Base-by-base conservation (phyloP, 2,888 invertebrate genomes). In the Amiota communis region DNA sequence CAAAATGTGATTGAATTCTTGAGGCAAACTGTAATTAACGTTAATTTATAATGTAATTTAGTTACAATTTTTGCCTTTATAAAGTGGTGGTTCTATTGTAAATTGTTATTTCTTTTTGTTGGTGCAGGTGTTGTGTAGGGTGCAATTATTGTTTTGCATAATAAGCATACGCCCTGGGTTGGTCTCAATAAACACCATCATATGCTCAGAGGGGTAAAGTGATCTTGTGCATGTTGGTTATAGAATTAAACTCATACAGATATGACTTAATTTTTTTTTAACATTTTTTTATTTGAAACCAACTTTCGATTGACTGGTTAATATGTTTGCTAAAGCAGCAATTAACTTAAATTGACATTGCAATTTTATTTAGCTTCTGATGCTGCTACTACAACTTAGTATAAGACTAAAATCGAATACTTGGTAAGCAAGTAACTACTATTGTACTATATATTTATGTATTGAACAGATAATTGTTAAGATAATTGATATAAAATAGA, bases 101-200 rank as follows among this genome's bases (percentile, higher is more conserved):
- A n/a, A 10, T 15, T 20, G 53, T 20, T 61, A 17, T 61, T 61
- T 56, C 47, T 74, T 48, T 71, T 59, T 59, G 57, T 64, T 67
- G 70, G 65, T 68, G 75, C 67, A 53, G 71, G 49, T 75, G 68
- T 64, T 74, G 71, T 72, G 72, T 75, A 61, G 61, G 70, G 72
- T 79, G 74, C 75, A 84, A 83, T 83, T 83, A 83, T 64, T 72
- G 71, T 70, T 74, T 79, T 78, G 81, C 82, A 83, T 83, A 83
- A 83, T 83, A 83, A 84, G 85, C 78, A 83, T 82, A 83, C 83
- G 82, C 83, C 85, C 83, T 84, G 83, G 78, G 17, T 15, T 57
- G 76, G 15, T 70, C 75, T 61, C 75, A 61, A 77, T 78, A 36
- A 36, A 36, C 36, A 36, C 36, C 36, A 36, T 36, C 36, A 36